A percentile compares a stretch with the other conserved stretches of the same genome.
Evolutionary conservation across 1,140 invertebrate genomes (phyloP).

Genomic region (Hylyphantes graminicola): DNA sequence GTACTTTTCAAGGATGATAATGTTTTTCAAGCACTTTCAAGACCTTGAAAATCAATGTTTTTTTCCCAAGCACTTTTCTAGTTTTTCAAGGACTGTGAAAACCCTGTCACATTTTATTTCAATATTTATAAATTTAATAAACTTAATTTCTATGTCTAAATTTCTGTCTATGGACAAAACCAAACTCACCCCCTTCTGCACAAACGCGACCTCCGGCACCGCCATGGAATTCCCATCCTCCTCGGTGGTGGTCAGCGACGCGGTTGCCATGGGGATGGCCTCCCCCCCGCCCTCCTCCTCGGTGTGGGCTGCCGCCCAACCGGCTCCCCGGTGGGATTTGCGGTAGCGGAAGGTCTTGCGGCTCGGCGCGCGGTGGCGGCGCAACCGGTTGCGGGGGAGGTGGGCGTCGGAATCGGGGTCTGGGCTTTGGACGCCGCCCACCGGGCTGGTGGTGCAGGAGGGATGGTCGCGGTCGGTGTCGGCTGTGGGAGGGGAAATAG

Average conservation of each 20-base stretch:
- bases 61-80: no score
- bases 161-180: no score
- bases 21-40: no score
- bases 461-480: slow-evolving; percentile 50
- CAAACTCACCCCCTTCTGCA: slow-evolving; percentile 21
- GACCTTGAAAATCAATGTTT: no score
- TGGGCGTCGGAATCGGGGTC: slow-evolving; percentile 57
- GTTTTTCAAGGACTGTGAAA: no score
- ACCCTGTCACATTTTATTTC: no score
- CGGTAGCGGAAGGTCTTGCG: slow-evolving; percentile 83
- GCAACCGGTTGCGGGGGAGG: slow-evolving; percentile 76
- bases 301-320: slow-evolving; percentile 48
- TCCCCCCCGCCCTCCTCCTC: slow-evolving; percentile 50
- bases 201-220: slow-evolving; percentile 22
- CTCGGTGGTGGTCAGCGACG: slow-evolving; percentile 8
- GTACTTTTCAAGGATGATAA: no score
- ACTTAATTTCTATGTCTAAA: no score
- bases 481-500: not conserved
- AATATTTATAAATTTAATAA: no score
- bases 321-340: slow-evolving; percentile 65
- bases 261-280: slow-evolving; percentile 41
- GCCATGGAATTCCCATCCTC: slow-evolving; percentile 34
- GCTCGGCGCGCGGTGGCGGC: slow-evolving; percentile 92
- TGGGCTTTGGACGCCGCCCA: slow-evolving; percentile 57
- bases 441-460: slow-evolving; percentile 57